Evolutionary conservation across 1,140 invertebrate species (phyloP).

Genomic region (Calliphora vicina): DNA sequence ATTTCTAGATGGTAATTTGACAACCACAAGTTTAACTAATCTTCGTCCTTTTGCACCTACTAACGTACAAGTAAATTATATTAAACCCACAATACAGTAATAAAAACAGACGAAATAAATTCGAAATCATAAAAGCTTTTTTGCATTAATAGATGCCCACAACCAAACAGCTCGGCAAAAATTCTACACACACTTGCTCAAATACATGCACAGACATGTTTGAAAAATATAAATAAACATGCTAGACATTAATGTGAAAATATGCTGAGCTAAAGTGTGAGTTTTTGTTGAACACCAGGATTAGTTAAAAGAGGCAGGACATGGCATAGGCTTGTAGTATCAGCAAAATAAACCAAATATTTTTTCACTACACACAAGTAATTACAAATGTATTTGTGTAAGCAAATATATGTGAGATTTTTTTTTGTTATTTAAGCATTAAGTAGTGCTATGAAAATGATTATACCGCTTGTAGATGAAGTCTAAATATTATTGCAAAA

Average conservation of each 20-base stretch:
- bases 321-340: not conserved
- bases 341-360: too few species aligned
- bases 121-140: conserved; percentile 4
- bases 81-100: not conserved
- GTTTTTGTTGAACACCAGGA: not conserved
- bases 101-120: conserved; percentile 9
- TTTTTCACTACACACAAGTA: not conserved
- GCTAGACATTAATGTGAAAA: not conserved
- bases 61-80: not conserved
- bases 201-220: not conserved
- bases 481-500: not conserved
- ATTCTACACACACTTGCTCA: not conserved
- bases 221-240: not conserved
- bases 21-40: too few species aligned
- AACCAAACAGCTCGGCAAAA: not conserved
- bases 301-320: not conserved
- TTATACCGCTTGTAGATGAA: not conserved
- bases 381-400: not conserved
- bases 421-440: not conserved
- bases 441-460: not conserved
- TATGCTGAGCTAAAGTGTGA: not conserved
- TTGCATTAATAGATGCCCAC: not conserved
- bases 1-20: too few species aligned
- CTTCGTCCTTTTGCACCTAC: not conserved
- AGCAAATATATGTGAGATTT: not conserved